Conservation (phyloP, 2,113 vertebrate genomes). For the Pelvicachromis taeniatus region DNA sequence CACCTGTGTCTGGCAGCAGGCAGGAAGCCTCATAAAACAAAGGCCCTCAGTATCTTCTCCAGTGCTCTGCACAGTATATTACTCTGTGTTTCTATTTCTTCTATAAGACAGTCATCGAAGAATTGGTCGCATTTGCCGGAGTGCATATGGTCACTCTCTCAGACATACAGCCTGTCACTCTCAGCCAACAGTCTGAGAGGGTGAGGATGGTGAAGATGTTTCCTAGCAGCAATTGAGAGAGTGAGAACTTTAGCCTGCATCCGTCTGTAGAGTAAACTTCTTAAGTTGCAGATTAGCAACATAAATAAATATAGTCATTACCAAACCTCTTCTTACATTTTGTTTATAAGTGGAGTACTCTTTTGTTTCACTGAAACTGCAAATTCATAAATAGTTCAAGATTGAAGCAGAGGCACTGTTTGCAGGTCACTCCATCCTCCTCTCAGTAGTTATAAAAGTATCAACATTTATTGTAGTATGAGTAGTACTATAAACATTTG, state of each 20-base stretch:
- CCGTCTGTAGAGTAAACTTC: not conserved
- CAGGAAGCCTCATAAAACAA: constrained; percentile 31
- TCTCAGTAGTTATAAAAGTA: not conserved
- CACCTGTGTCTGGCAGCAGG: constrained; percentile 52
- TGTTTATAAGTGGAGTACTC: not conserved
- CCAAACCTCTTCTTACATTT: not conserved
- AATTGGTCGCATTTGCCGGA: not conserved
- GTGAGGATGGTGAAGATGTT: not conserved
- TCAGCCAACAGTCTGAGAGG: not conserved
- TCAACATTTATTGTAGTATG: not conserved
- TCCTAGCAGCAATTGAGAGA: not conserved
- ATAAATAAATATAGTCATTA: not conserved
- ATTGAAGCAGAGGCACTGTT: not conserved
- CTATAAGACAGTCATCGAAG: not conserved
- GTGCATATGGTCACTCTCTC: not conserved
- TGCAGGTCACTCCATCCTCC: not conserved
- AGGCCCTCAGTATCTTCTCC: constrained; percentile 15
- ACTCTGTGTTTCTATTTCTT: not conserved
- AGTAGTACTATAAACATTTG: not conserved
- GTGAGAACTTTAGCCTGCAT: not conserved
- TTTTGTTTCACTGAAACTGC: not conserved
- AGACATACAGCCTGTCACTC: not conserved
- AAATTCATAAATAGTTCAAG: not conserved
- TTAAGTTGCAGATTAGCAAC: not conserved
- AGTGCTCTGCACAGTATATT: not conserved